Conservation (phyloP, 2,888 invertebrate species). For the Zootermopsis nevadensis region DNA sequence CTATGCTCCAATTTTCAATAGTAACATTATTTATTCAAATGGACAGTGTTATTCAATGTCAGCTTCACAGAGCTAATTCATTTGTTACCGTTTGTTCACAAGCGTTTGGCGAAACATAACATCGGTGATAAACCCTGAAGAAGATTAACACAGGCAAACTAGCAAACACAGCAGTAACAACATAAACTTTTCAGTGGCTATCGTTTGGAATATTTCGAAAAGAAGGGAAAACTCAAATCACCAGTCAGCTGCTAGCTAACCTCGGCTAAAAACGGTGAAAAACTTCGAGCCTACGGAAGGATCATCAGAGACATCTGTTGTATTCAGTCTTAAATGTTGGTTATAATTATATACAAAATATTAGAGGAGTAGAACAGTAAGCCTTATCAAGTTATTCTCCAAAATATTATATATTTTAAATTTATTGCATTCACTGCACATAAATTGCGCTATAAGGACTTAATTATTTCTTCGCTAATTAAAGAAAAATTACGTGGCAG, state of each 20-base stretch:
- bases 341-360: no score
- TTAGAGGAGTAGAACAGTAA: no score
- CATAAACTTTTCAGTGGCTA: constrained; percentile 7
- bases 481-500: no score
- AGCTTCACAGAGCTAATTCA: background rate
- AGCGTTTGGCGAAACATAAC: background rate
- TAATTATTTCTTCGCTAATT: no score
- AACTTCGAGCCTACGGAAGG: background rate
- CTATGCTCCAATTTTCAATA: background rate
- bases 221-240: background rate
- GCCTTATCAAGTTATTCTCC: no score
- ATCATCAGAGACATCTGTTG: background rate
- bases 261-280: background rate
- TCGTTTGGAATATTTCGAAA: background rate
- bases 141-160: background rate
- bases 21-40: background rate
- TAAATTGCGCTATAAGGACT: no score
- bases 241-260: constrained; percentile 1
- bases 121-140: background rate
- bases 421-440: no score
- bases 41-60: background rate
- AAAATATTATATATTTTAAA: no score
- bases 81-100: background rate
- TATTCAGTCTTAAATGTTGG: no score
- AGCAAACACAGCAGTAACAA: background rate